Base-by-base conservation (phyloP, 1,140 invertebrate genomes). In the Bombus sylvicola region DNA sequence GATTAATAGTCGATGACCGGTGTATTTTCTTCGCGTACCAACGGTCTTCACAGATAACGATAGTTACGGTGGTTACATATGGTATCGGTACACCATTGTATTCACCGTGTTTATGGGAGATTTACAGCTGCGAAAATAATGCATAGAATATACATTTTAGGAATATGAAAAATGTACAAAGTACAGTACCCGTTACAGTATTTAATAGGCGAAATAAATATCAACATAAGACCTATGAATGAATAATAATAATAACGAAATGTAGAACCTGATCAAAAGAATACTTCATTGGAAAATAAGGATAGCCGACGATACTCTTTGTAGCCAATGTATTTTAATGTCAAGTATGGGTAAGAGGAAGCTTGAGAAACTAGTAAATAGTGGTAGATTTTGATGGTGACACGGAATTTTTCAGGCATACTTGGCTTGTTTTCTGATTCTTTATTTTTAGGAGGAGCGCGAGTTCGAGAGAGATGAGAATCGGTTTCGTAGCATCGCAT, bases 1-100 rank as follows among this genome's bases (percentile, higher is more conserved):
- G 53, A 83, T 77, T 53, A 87, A 72, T 68, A 83, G 68, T 83
- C 74, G 53, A 73, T 77, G 53, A 72, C 41, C 81, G 34, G 37
- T 83, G 47, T 57, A 37, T 66, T 34, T 47, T 57, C 22, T 22
- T 18, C 25, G 10, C 5, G n/a, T n/a, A 53, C 28, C n/a, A 3
- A 43, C 13, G 31, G 22, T 82, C 47, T 76, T 37, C 12, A 15
- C 12, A n/a, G 28, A 12, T 62, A n/a, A 13, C 0, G 3, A 3
- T 28, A n/a, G 10, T n/a, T n/a, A n/a, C 28, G 0, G 10, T n/a
- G 28, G 12, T 62, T n/a, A 62, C 10, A 62, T 13, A n/a, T 28
- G 28, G 12, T 62, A 62, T n/a, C 2, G 59, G 2, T n/a, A n/a
- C 59, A n/a, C 28, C 12, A n/a, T 28, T 12, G 10, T 62, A n/a